phyloP scores from a whole-genome alignment of 2,797 vertebrate genomes.

The Pangasius larnaudii region DNA sequence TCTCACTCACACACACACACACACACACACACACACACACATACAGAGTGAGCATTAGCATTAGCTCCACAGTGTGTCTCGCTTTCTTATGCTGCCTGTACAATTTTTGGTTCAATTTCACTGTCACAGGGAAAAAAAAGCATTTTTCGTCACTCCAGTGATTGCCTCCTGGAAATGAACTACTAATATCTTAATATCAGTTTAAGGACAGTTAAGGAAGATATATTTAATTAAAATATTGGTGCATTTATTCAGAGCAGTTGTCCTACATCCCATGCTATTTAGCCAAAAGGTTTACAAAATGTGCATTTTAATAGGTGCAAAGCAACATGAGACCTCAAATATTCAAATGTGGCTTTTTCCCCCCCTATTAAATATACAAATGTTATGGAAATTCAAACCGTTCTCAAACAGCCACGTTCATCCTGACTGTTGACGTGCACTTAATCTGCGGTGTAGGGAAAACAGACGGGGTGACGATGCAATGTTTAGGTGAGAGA shows the following conservation, averaged over 20 bases:
- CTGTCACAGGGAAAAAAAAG: too few species aligned
- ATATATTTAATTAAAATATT: not conserved
- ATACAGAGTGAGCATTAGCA: not conserved
- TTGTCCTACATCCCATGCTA: not conserved
- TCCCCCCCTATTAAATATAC: not conserved
- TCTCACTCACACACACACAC: too few species aligned
- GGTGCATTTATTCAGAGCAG: not conserved
- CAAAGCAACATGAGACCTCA: too few species aligned
- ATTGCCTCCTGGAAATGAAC: not conserved
- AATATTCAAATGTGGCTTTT: not conserved
- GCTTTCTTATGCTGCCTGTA: not conserved
- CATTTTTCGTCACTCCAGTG: not conserved
- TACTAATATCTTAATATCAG: not conserved
- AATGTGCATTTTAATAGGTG: not conserved
- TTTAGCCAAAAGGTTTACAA: not conserved
- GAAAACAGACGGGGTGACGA: not conserved
- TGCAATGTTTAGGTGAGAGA: not conserved
- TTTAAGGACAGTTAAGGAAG: not conserved
- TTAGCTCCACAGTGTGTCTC: not conserved
- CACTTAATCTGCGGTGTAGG: not conserved
- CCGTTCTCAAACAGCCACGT: not conserved
- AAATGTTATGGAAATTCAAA: slow-evolving; percentile 15
- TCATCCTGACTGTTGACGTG: not conserved
- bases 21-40: slow-evolving; percentile 5
- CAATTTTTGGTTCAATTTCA: not conserved